phyloP scores from a whole-genome alignment of 2,888 invertebrate species.

The Euplexia lucipara region DNA sequence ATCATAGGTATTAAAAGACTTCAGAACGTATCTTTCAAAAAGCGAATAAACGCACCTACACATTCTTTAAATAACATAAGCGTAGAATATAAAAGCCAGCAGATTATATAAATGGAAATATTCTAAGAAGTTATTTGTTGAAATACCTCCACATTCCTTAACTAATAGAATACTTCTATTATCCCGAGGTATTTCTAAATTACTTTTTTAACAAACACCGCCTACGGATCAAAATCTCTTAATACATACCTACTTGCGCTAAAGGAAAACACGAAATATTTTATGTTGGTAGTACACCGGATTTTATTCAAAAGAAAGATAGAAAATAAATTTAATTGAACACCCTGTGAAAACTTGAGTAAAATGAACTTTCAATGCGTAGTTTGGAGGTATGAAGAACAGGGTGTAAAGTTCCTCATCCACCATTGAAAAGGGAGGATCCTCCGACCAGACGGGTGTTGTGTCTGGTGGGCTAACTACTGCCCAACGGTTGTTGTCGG shows the following conservation, averaged over 20 bases:
- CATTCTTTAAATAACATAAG: background rate
- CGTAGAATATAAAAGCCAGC: background rate
- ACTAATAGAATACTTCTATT: background rate
- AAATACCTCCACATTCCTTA: background rate
- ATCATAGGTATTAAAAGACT: background rate
- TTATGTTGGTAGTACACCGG: background rate
- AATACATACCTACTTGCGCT: background rate
- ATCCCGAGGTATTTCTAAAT: constrained; percentile 12
- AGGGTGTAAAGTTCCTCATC: too few species aligned
- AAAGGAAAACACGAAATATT: background rate
- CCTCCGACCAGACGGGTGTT: too few species aligned
- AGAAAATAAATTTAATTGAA: too few species aligned
- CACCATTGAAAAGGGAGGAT: too few species aligned
- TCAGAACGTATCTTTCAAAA: background rate
- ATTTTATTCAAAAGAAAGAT: too few species aligned
- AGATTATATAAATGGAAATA: constrained; percentile 24
- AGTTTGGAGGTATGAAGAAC: too few species aligned
- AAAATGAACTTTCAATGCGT: too few species aligned
- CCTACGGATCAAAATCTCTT: background rate
- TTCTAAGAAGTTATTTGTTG: background rate
- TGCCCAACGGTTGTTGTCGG: too few species aligned
- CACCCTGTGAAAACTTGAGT: too few species aligned
- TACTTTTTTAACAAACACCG: constrained; percentile 9
- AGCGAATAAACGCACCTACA: background rate
- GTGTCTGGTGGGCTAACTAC: too few species aligned